phyloP scores from a whole-genome alignment of 2,797 vertebrate genomes.

The Myoxocephalus aenaeus region DNA sequence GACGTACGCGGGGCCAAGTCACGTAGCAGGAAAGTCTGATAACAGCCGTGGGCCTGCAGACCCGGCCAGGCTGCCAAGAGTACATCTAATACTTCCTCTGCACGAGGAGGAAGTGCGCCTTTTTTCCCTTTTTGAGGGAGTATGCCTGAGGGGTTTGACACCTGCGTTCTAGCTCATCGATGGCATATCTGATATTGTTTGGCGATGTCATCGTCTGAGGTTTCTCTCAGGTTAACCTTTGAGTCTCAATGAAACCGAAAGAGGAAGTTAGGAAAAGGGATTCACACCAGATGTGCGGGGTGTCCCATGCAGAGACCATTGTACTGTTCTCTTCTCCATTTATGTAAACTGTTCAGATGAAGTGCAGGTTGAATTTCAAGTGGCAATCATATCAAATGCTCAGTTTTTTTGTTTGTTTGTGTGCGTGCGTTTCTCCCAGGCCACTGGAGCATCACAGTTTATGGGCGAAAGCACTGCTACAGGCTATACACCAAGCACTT shows the following conservation, averaged over 20 bases:
- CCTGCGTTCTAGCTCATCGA: conserved; percentile 41
- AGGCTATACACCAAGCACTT: conserved; percentile 93
- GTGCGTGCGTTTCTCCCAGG: conserved; percentile 78
- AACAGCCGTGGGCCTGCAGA: conserved; percentile 53
- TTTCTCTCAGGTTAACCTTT: conserved; percentile 61
- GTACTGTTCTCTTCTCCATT: conserved; percentile 33
- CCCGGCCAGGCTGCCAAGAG: conserved; percentile 46
- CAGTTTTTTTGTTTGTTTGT: neutral
- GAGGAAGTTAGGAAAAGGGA: conserved; percentile 51
- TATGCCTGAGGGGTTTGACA: conserved; percentile 28
- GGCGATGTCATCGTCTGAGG: conserved; percentile 61
- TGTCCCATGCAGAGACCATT: conserved; percentile 28
- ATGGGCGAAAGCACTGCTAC: conserved; percentile 94
- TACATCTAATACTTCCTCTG: conserved; percentile 68
- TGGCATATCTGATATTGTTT: conserved; percentile 60
- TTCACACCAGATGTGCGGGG: conserved; percentile 4
- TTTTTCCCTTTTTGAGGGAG: conserved; percentile 52
- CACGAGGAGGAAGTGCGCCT: conserved; percentile 56
- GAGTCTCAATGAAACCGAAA: conserved; percentile 55
- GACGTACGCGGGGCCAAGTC: conserved; percentile 61
- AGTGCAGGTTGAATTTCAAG: conserved; percentile 5
- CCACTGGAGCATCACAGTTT: conserved; percentile 94
- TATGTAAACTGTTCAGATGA: conserved; percentile 7
- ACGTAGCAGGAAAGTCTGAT: conserved; percentile 72
- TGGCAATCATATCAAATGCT: neutral